Base-by-base conservation (phyloP, 2,888 invertebrate species). In the Trichopria drosophilae region DNA sequence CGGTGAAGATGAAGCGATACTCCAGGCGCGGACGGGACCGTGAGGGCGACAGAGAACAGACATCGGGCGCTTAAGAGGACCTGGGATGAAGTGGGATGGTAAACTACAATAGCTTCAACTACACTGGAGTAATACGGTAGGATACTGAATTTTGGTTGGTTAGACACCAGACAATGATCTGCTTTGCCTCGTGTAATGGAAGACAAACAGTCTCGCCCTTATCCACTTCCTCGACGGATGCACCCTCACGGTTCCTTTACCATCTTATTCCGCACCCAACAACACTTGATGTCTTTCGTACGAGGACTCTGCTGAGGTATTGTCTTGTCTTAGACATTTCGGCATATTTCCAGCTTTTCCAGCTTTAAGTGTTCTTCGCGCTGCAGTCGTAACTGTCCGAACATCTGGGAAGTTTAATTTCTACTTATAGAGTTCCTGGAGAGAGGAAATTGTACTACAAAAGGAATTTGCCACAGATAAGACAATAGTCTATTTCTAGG, bases 181-280 rank as follows among this genome's bases (percentile, higher is more conserved):
- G 65, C 63, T 66, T 66, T 66, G 64, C 63, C 63, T 64, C 59
- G 64, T 64, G 67, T 67, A 66, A 67, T 67, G 64, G 66, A 69
- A 68, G 69, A 66, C 65, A 68, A 69, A 69, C 67, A 67, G 65
- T 51, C 54, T 57, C 59, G 53, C 62, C 61, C 64, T 64, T 62
- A 62, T 64, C 61, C 61, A 60, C 51, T 59, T 45, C 51, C 54
- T 55, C 43, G 31, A 36, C 43, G 47, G 28, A 37, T 34, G 48
- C 48, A 37, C 43, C 32, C 24, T 47, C 50, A 39, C 50, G 32
- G 42, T 40, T 20, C 31, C 48, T 53, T 53, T 46, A 39, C 43
- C 45, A 55, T 55, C 51, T 47, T 32, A 37, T 47, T 41, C 29
- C 51, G 24, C 47, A 46, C 46, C 32, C 28, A 40, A 39, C 47